Conservation (phyloP, 1,140 invertebrate genomes). For the Acromyrmex charruanus region DNA sequence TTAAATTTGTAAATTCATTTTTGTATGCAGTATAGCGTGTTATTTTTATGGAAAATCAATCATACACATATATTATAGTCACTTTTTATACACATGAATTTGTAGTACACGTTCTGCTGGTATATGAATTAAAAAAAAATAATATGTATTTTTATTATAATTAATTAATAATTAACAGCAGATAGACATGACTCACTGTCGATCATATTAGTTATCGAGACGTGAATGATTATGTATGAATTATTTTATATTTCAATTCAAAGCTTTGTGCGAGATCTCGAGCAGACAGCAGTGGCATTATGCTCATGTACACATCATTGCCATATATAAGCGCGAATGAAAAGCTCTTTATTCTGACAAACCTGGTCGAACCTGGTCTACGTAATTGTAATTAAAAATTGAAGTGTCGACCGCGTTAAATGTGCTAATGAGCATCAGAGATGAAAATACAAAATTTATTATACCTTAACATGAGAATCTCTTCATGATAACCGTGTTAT, state of each 20-base stretch:
- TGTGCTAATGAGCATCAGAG: slow-evolving; percentile 37
- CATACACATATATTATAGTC: too few relatives aligned
- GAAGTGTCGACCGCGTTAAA: slow-evolving; percentile 49
- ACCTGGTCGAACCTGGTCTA: not conserved
- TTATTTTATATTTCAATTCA: slow-evolving; percentile 40
- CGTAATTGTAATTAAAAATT: slow-evolving; percentile 60
- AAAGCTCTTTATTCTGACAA: slow-evolving; percentile 39
- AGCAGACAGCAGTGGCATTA: not conserved
- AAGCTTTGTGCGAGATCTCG: slow-evolving; percentile 42
- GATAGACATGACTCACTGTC: slow-evolving; percentile 8
- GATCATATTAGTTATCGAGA: slow-evolving; percentile 61
- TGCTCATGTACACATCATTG: slow-evolving; percentile 18
- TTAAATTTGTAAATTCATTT: too few relatives aligned
- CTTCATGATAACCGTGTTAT: slow-evolving; percentile 44
- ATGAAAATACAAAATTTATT: slow-evolving; percentile 45
- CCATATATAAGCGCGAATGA: slow-evolving; percentile 38
- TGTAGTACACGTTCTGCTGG: too few relatives aligned
- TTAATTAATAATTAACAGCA: slow-evolving; percentile 68
- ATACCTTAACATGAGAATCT: not conserved
- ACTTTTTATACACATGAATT: too few relatives aligned
- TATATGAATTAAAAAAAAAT: slow-evolving; percentile 50
- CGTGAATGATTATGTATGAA: slow-evolving; percentile 54
- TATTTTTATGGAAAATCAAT: too few relatives aligned
- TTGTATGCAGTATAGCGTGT: too few relatives aligned
- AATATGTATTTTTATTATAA: slow-evolving; percentile 21